A percentile compares a stretch with the other conserved stretches of the same genome.
These are phyloP conservation scores for Artibeus jamaicensis DNA, from an alignment of 2,797 vertebrate species.

Conservation along the genomic window DNA sequence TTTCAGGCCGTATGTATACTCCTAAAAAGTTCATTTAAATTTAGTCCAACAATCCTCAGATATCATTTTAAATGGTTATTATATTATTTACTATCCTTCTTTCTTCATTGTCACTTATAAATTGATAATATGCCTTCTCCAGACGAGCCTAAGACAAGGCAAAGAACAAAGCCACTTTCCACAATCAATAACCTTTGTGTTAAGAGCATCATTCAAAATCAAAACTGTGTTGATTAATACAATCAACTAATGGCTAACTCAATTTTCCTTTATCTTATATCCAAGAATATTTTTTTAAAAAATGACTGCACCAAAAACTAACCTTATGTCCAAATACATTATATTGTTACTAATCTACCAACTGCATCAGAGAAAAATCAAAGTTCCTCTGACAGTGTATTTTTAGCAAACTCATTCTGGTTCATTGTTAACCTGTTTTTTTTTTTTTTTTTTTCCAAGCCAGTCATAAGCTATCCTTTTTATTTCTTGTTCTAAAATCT, in stretches of 20 bases:
- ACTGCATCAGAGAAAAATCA: constrained; percentile 42
- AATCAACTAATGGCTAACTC: not conserved
- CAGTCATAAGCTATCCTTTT: constrained; percentile 21
- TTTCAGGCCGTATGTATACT: not conserved
- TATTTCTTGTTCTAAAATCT: constrained; percentile 33
- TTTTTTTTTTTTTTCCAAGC: no score
- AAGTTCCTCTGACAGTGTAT: constrained; percentile 15
- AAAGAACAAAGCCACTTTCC: constrained; percentile 28
- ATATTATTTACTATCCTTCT: constrained; percentile 3
- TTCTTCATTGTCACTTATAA: not conserved
- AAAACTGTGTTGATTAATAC: constrained; percentile 14
- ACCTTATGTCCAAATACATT: constrained; percentile 9
- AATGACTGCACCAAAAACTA: constrained; percentile 25
- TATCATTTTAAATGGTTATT: not conserved
- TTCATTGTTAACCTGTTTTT: constrained; percentile 40
- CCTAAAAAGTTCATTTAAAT: constrained; percentile 5
- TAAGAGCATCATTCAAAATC: not conserved
- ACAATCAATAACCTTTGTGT: not conserved
- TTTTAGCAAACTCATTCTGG: constrained; percentile 53
- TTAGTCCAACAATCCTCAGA: constrained; percentile 22
- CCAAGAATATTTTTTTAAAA: not conserved
- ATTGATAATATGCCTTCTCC: constrained; percentile 8
- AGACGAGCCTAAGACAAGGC: not conserved
- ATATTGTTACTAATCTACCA: not conserved
- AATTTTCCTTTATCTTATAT: not conserved